Conservation (phyloP, 2,888 invertebrate species). For the Tyria jacobaeae region DNA sequence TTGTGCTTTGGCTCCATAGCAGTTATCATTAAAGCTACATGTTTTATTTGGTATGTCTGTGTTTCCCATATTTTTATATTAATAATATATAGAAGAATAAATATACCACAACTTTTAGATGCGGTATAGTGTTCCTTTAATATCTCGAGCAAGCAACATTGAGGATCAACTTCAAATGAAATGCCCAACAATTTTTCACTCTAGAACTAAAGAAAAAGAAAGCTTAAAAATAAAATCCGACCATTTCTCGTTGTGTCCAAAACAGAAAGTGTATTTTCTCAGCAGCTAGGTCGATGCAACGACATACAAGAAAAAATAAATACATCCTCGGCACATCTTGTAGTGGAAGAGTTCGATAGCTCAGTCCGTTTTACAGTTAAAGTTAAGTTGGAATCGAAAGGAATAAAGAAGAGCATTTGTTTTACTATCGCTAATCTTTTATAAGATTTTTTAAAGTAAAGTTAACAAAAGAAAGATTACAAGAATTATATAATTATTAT, state of each 20-base stretch:
- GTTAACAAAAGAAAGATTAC: too few species aligned
- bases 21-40: too few species aligned
- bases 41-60: background rate
- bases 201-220: conserved; percentile 40
- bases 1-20: too few species aligned
- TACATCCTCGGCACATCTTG: conserved; percentile 30
- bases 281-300: conserved; percentile 20
- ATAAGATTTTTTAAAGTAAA: conserved; percentile 4
- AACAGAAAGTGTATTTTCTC: conserved; percentile 37
- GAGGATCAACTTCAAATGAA: conserved; percentile 47
- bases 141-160: conserved; percentile 37
- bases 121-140: conserved; percentile 25
- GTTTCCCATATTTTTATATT: background rate
- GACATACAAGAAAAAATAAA: conserved; percentile 41
- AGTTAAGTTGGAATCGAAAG: conserved; percentile 23
- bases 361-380: conserved; percentile 24
- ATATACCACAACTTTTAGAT: background rate
- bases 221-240: conserved; percentile 34
- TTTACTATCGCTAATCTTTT: conserved; percentile 35
- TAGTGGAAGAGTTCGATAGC: conserved; percentile 40
- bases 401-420: too few species aligned
- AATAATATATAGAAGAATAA: background rate
- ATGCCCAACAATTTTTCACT: conserved; percentile 45
- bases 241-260: conserved; percentile 42
- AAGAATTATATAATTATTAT: too few species aligned